These are phyloP conservation scores for Lampris megalopsis DNA, from an alignment of 2,113 vertebrate species.

Conservation along the genomic window DNA sequence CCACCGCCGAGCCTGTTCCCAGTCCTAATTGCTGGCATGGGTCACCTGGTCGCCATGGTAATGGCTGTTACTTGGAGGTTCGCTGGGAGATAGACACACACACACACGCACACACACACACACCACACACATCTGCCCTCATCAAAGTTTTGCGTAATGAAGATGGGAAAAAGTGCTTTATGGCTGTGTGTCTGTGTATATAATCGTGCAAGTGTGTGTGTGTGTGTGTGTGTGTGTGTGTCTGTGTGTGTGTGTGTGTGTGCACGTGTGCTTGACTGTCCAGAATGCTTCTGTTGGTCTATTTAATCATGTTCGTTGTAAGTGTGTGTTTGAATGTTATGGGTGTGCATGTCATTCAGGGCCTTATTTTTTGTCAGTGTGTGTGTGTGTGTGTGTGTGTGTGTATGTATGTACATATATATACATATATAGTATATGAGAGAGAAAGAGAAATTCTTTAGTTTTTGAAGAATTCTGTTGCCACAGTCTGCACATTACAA, in stretches of 20 bases:
- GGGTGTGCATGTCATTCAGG: neutral
- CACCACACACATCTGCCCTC: constrained; percentile 13
- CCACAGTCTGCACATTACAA: too few species aligned
- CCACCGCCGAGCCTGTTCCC: constrained; percentile 54
- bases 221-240: neutral
- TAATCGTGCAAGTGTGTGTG: neutral
- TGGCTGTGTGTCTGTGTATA: constrained; percentile 8
- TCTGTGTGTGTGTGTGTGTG: neutral
- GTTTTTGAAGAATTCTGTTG: too few species aligned
- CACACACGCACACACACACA: constrained; percentile 3
- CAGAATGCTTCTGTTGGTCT: constrained; percentile 12
- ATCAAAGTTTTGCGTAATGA: constrained; percentile 1
- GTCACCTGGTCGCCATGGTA: constrained; percentile 77
- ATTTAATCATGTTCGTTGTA: constrained; percentile 46
- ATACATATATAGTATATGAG: too few species aligned
- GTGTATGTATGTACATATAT: neutral
- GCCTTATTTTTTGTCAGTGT: constrained; percentile 46
- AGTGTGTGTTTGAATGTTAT: constrained; percentile 24
- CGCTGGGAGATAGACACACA: constrained; percentile 25
- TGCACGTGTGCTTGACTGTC: constrained; percentile 1
- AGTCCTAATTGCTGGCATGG: constrained; percentile 74
- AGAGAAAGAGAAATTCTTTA: too few species aligned
- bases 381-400: constrained; percentile 11
- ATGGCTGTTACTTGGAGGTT: constrained; percentile 63
- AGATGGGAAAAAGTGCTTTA: neutral